Evolutionary conservation across 2,888 invertebrate species (phyloP).

Genomic region (Xylophagus ater): DNA sequence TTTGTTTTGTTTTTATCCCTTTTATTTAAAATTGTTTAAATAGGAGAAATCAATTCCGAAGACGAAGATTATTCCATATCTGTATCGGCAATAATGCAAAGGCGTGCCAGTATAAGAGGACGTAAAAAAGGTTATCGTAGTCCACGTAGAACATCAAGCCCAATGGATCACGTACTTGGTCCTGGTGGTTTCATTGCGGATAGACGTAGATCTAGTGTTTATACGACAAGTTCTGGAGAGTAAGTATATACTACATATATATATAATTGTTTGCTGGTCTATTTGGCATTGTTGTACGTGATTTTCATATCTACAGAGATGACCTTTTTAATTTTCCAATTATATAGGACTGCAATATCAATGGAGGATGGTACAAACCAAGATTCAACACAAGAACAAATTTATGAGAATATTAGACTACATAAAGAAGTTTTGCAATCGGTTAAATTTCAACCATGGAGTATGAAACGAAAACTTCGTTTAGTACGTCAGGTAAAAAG

Average conservation of each 20-base stretch:
- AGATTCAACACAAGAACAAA: slow-evolving; percentile 69
- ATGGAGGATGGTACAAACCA: slow-evolving; percentile 56
- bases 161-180: slow-evolving; percentile 38
- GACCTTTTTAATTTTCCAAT: slow-evolving; percentile 14
- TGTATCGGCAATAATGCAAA: slow-evolving; percentile 70
- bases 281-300: not conserved
- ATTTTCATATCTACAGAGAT: not conserved
- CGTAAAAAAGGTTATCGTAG: slow-evolving; percentile 48
- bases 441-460: slow-evolving; percentile 76
- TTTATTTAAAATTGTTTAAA: too few relatives aligned
- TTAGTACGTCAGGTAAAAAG: slow-evolving; percentile 55
- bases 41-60: slow-evolving; percentile 34
- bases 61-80: slow-evolving; percentile 82
- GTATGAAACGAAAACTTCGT: slow-evolving; percentile 69
- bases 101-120: slow-evolving; percentile 61
- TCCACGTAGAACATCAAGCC: slow-evolving; percentile 50
- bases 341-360: slow-evolving; percentile 58
- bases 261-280: not conserved
- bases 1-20: too few relatives aligned
- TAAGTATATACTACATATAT: slow-evolving; percentile 38
- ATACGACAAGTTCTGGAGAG: slow-evolving; percentile 81
- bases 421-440: slow-evolving; percentile 85
- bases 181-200: slow-evolving; percentile 28
- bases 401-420: slow-evolving; percentile 77
- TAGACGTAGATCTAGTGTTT: slow-evolving; percentile 58